A percentile compares a stretch with the other conserved stretches of the same genome.
Evolutionary conservation across 2,888 invertebrate genomes (phyloP).

Genomic region (Leptopterna dolabrata): DNA sequence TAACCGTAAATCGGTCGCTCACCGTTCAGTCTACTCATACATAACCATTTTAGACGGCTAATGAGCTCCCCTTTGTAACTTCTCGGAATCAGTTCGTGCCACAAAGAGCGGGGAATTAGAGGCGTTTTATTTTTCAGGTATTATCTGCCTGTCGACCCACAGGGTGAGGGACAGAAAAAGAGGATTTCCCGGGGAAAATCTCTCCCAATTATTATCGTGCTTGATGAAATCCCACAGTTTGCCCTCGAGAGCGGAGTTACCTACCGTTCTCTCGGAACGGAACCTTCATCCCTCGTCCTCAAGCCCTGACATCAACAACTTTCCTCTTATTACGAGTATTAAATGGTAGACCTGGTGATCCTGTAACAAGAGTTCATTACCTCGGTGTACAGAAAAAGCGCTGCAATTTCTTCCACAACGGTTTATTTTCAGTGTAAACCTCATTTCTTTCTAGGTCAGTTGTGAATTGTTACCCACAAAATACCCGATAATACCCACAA

Average conservation of each 20-base stretch:
- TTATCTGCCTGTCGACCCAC: not conserved
- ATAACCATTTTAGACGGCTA: not conserved
- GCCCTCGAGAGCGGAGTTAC: not conserved
- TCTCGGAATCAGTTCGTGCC: not conserved
- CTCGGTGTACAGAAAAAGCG: not conserved
- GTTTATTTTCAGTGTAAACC: too few relatives aligned
- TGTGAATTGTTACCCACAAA: too few relatives aligned
- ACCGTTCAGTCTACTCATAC: not conserved
- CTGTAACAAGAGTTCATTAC: slow-evolving; percentile 16
- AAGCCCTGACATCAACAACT: not conserved
- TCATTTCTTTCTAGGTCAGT: too few relatives aligned
- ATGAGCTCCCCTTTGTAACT: not conserved
- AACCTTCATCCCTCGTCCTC: not conserved
- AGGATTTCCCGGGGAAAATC: not conserved
- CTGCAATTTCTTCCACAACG: not conserved
- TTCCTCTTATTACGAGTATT: slow-evolving; percentile 19
- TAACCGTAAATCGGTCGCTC: not conserved
- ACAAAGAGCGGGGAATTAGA: not conserved
- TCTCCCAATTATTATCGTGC: not conserved
- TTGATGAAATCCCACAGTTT: not conserved
- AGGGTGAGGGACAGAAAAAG: not conserved
- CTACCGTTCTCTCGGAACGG: not conserved
- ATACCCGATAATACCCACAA: too few relatives aligned
- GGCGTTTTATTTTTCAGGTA: not conserved
- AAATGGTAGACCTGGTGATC: not conserved